Evolutionary conservation across 2,113 vertebrate species (phyloP), one percentile per base, ranked within the genome.

Genomic region (Stomatorhinus ivindoensis): DNA sequence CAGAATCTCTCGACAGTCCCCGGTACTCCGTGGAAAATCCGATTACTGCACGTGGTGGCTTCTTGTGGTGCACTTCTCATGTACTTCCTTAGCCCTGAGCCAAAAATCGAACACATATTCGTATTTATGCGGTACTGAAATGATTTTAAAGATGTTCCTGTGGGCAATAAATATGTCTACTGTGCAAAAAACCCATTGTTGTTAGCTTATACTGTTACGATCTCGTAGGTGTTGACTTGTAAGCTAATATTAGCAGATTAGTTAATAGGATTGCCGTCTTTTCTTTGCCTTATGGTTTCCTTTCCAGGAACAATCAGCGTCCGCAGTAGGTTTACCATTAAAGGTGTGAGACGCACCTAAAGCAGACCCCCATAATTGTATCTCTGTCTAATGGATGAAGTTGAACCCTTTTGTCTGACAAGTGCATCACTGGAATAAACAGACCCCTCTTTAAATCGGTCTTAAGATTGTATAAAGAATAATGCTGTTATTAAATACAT

Each of bases 1-100:
- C 90, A 73, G n/a, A 55, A 88, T 82, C 92, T 85, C 91, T 50
- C 90, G 91, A 92, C 86, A 84, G 88, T 91, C 92, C 93, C 94
- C 93, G 94, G 93, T 92, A 93, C 91, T 94, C 94, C 89, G 91
- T 92, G 92, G 93, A 94, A 94, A 95, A 95, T 95, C 94, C 94
- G 94, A 95, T 95, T 95, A 95, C 85, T 88, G 91, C 91, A 92
- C 91, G 92, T 91, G 92, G 91, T 94, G 94, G 93, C 92, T 95
- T 94, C 95, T 94, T 93, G 93, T 93, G 90, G 90, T 39, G 90
- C 88, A 91, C 93, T 91, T 48, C 69, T 35, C 15, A 17, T 15
- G 8, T n/a, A 24, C 35, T 21, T 92, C 84, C 69, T 83, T 39
- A n/a, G 76, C 91, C 92, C 93, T 92, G 93, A 93, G 91, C 92